Conservation (phyloP, 1,140 invertebrate genomes). For the Orchestia grillus region DNA sequence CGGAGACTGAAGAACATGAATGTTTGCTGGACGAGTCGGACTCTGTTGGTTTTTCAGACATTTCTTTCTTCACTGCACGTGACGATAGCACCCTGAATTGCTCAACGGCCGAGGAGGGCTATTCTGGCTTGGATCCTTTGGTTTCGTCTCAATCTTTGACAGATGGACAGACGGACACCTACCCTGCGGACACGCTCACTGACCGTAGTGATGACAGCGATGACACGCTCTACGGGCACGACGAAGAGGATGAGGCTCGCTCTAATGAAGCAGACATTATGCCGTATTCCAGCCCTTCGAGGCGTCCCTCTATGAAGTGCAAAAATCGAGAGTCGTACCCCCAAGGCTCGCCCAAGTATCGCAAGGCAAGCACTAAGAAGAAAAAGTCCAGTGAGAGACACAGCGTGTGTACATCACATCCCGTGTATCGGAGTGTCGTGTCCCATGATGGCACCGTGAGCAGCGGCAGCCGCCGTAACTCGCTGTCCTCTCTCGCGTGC, state of each 20-base stretch:
- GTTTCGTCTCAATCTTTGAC: constrained; percentile 28
- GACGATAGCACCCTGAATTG: neutral
- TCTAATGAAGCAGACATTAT: neutral
- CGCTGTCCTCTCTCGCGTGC: neutral
- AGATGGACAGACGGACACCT: constrained; percentile 32
- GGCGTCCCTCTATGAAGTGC: neutral
- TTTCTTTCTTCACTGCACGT: neutral
- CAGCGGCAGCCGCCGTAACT: constrained; percentile 36
- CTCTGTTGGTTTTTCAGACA: constrained; percentile 26
- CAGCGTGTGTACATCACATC: neutral
- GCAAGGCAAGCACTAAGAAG: neutral
- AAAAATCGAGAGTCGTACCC: neutral
- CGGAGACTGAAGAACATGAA: neutral
- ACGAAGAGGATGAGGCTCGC: neutral
- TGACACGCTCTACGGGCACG: constrained; percentile 20
- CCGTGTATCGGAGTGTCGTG: neutral
- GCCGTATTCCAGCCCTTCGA: neutral
- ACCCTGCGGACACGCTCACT: constrained; percentile 32
- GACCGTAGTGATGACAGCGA: constrained; percentile 27
- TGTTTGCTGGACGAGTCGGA: neutral
- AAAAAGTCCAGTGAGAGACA: neutral
- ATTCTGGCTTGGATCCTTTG: constrained; percentile 1
- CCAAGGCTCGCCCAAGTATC: neutral
- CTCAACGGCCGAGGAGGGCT: neutral
- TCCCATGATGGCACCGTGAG: constrained; percentile 21